Evolutionary conservation across 2,888 invertebrate genomes (phyloP).

Genomic region (Tineola bisselliella): DNA sequence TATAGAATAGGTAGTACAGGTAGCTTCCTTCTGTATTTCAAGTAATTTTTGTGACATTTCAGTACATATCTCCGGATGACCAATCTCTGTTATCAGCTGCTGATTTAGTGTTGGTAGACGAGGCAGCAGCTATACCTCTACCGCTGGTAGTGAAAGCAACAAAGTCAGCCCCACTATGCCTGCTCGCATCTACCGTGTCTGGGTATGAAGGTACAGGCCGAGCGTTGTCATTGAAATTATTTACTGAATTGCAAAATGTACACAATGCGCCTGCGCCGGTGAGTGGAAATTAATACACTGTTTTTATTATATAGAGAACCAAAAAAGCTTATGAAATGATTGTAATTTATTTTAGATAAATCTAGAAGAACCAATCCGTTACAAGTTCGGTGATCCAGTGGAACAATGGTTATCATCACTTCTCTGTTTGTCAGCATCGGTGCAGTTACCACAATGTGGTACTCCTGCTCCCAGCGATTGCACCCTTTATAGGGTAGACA

Average conservation of each 20-base stretch:
- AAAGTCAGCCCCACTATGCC: conserved; percentile 89
- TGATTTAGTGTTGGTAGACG: conserved; percentile 95
- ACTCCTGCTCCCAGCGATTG: conserved; percentile 88
- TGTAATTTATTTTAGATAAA: conserved; percentile 64
- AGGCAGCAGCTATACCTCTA: conserved; percentile 98
- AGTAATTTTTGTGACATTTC: conserved; percentile 19
- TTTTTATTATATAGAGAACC: too few species aligned
- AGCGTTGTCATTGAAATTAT: conserved; percentile 92
- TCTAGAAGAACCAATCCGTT: conserved; percentile 94
- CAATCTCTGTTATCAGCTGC: conserved; percentile 89
- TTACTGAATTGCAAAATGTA: conserved; percentile 82
- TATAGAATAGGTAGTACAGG: too few species aligned
- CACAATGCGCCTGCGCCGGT: conserved; percentile 71
- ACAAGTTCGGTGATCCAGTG: conserved; percentile 84
- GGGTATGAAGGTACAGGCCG: conserved; percentile 99
- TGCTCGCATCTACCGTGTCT: conserved; percentile 96
- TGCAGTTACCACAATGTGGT: conserved; percentile 75
- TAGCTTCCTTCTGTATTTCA: too few species aligned
- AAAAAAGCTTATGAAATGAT: neutral
- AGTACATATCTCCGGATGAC: conserved; percentile 97
- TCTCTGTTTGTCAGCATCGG: conserved; percentile 88
- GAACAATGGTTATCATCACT: conserved; percentile 93
- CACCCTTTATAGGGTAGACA: conserved; percentile 86
- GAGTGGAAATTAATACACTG: too few species aligned
- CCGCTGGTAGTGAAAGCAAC: conserved; percentile 89